Conservation (phyloP, 2,797 vertebrate species). For the Sternarchorhynchus goeldii region DNA sequence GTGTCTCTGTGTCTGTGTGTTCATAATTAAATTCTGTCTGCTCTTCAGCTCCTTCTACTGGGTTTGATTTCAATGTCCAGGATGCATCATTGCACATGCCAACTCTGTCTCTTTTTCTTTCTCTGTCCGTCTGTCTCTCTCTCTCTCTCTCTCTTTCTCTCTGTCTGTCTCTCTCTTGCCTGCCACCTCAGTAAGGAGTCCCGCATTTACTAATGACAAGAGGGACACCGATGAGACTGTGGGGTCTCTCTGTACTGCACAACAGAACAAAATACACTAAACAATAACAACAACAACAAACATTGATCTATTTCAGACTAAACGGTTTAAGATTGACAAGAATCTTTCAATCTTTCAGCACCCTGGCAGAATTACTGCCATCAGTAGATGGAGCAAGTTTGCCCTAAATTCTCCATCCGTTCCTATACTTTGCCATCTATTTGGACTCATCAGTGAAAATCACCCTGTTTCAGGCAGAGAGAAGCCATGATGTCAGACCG, state of each 20-base stretch:
- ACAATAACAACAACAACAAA: neutral
- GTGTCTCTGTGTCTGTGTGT: neutral
- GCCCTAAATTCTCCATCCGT: neutral
- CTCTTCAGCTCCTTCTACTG: neutral
- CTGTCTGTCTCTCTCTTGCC: neutral
- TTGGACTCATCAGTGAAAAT: neutral
- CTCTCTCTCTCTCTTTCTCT: neutral
- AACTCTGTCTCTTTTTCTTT: neutral
- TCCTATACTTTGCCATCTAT: slow-evolving; percentile 1
- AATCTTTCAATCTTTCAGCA: neutral
- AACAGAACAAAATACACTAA: neutral
- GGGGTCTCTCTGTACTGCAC: no score
- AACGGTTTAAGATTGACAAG: neutral
- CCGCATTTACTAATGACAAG: neutral
- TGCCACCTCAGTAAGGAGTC: neutral
- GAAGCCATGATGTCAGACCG: slow-evolving; percentile 17
- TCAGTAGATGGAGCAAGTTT: neutral
- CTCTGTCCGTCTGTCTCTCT: neutral
- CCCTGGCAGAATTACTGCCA: neutral
- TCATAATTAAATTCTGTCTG: neutral
- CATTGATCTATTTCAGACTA: neutral
- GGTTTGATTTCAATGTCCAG: neutral
- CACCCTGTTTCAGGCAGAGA: neutral
- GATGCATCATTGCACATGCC: neutral
- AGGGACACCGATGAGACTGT: no score